Percentiles rank a stretch among this genome's conserved stretches.
phyloP scores from a whole-genome alignment of 1,140 invertebrate genomes.

The Drosophila sp. region DNA sequence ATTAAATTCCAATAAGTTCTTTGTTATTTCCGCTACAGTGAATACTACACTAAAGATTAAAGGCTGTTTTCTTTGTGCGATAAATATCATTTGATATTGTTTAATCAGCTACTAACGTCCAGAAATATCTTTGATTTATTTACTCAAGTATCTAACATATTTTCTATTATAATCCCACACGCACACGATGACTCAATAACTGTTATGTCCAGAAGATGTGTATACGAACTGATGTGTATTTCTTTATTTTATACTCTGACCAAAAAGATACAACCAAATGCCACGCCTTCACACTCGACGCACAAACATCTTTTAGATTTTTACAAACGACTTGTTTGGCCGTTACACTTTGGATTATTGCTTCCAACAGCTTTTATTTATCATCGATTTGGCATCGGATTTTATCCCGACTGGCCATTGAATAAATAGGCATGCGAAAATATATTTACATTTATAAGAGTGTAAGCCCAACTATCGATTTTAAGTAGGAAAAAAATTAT shows the following conservation, averaged over 20 bases:
- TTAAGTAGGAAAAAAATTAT: no score
- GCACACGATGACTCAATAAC: conserved; percentile 56
- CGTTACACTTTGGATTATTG: conserved; percentile 66
- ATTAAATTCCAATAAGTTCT: background rate
- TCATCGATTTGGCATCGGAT: conserved; percentile 73
- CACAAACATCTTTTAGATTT: conserved; percentile 33
- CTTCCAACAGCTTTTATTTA: conserved; percentile 77
- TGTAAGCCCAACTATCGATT: conserved; percentile 34
- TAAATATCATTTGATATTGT: conserved; percentile 12
- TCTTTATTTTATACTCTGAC: conserved; percentile 58
- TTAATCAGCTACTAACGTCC: conserved; percentile 13
- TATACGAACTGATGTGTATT: conserved; percentile 62
- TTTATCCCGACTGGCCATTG: conserved; percentile 51
- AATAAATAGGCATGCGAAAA: conserved; percentile 5
- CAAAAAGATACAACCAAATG: conserved; percentile 3
- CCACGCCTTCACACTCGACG: conserved; percentile 17
- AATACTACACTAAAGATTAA: background rate
- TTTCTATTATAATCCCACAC: conserved; percentile 18
- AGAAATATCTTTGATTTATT: conserved; percentile 16
- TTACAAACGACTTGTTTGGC: conserved; percentile 57
- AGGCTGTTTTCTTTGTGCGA: conserved; percentile 7
- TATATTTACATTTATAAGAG: background rate
- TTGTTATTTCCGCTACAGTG: background rate
- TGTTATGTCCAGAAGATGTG: conserved; percentile 76
- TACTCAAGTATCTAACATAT: conserved; percentile 2